Base-by-base conservation (phyloP, 37 sponge, comb jelly and placozoan species). In the Crambe crambe region DNA sequence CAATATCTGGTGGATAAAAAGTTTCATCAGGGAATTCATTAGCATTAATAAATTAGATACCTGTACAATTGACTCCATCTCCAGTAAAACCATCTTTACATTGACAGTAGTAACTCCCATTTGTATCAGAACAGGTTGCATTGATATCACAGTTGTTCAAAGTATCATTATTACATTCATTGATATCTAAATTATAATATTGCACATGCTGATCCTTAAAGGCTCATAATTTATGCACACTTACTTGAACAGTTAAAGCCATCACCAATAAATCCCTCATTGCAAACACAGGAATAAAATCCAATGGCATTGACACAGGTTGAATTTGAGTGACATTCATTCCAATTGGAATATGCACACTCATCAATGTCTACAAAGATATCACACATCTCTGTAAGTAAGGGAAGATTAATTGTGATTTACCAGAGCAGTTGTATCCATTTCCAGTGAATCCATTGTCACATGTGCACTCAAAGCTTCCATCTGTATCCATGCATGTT, bases 81-180 rank as follows among this genome's bases (percentile, higher is more conserved):
- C 76, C 76, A 27, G 29, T 56, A 37, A 70, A 83, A 1, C 87
- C 87, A 70, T 51, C 6, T 66, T 75, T 70, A 61, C 87, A 87
- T 23, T 70, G 37, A 65, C 87, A 87, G 6, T 21, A 1, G 60
- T 56, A 87, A 60, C 82, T 81, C 0, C 87, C 87, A 70, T 60
- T 27, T 31, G 51, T 76, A 42, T 87, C 54, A 22, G 36, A 12
- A 39, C 87, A 87, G 42, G 47, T 62, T 26, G 77, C 77, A 77
- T 79, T 51, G 37, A 25, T 37, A 51, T 79, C 56, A 79, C 79
- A 79, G 68, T 51, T 32, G 20, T 71, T 70, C 6, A 27, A 20
- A 60, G 40, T 58, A 41, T 27, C 36, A 34, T 25, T 37, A 25
- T 15, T 26, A 37, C 76, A 76, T 27, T 76, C 76, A 59, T 76